Evolutionary conservation across 1,140 invertebrate genomes (phyloP), one percentile per base, ranked within the genome.

Genomic region (Ips nitidus): DNA sequence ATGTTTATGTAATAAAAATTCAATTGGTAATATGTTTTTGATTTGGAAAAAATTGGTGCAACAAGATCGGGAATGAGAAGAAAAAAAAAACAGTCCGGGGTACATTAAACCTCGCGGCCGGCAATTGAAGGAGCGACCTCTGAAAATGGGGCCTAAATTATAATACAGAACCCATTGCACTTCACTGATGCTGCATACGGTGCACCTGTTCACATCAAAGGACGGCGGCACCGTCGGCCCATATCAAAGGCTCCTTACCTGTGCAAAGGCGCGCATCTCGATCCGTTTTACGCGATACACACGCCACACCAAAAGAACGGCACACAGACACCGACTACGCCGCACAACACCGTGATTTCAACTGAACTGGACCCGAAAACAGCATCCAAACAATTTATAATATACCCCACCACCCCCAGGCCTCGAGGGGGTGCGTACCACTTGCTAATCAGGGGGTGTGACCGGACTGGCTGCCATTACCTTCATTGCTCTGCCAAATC

Each of bases 131-230:
- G 22, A 22, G 22, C 22, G 22, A 22, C 22, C 22, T 22, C 45
- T 50, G 6, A 50, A 50, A 50, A 50, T 50, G 45, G 45, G 45
- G 45, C 52, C 63, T 6, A 65, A 65, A 65, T 65, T 65, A 65
- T 50, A 63, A 63, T 63, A 63, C 63, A 65, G 52, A 65, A 65
- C 55, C 63, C 52, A 65, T 65, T 65, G 63, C 63, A 65, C 63
- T 57, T 55, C 63, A 65, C 63, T 56, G 41, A 36, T 59, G n/a
- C 52, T 7, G 53, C 39, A 56, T 56, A 55, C 41, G 38, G 57
- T 52, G 63, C 63, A 65, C 63, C 63, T 65, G 63, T 65, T 65
- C 53, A 65, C 63, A 56, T 65, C 63, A 65, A 65, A 65, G 45
- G 53, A 65, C 61, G 56, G 63, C 63, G 63, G 63, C 52, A 43